Evolutionary conservation across 2,113 vertebrate species (phyloP), one percentile per base, ranked within the genome.

Genomic region (Monarcha castaneiventris): DNA sequence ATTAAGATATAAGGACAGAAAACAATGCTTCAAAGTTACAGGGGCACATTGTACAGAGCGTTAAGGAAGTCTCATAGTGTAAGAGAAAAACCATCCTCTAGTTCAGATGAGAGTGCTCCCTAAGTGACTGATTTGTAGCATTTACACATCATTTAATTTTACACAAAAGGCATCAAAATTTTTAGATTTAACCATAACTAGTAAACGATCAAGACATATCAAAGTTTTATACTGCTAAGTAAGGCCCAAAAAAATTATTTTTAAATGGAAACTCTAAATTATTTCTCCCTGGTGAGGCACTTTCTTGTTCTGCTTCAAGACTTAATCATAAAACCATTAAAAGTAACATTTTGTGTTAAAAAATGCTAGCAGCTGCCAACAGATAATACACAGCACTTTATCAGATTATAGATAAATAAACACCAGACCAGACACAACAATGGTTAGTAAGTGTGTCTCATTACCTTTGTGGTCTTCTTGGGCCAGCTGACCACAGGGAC

Each of bases 401-500:
- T 67, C 90, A 93, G 58, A 54, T 55, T 35, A 39, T 0, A 72
- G 79, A 58, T 13, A 83, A 77, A 88, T 3, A 39, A 90, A 77
- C 29, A 59, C 32, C 33, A 72, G 63, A 15, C 5, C 32, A 30
- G 46, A 55, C 64, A 77, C 27, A 55, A 66, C 59, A 95, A 10
- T 11, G 29, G 72, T 49, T 30, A 73, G 39, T 21, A 68, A 86
- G 6, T 72, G 49, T 16, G 27, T 84, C 67, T 82, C 66, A 88
- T 97, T 98, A 99, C 99, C 99, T 99, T 99, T 88, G 97, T 37
- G 12, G 97, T 97, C 97, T 99, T 99, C 98, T 99, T 99, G 37
- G 99, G 98, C 99, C 99, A 99, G 88, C 97, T 98, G 83, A 99
- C 99, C 76, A 99, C 98, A 9, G 99, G 99, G 90, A 99, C 97